These are phyloP conservation scores for Cantharis lateralis DNA, from an alignment of 2,888 invertebrate genomes.

Conservation along the genomic window DNA sequence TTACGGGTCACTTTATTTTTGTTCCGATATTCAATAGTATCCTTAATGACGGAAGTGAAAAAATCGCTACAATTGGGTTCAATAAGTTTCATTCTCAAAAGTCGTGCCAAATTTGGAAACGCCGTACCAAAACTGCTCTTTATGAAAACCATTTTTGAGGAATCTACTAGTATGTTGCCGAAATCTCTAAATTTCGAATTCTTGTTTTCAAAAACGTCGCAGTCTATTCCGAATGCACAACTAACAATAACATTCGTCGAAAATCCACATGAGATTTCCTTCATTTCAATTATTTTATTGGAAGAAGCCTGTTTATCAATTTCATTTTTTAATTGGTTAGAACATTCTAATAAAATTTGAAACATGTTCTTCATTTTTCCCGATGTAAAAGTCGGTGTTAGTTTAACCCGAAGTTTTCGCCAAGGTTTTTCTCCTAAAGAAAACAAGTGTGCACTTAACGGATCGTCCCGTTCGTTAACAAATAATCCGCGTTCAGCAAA, in stretches of 20 bases:
- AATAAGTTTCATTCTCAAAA: constrained; percentile 32
- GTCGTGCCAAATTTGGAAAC: constrained; percentile 35
- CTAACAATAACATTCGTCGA: constrained; percentile 64
- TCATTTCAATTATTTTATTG: constrained; percentile 27
- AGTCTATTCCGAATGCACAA: constrained; percentile 64
- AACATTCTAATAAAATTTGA: constrained; percentile 17
- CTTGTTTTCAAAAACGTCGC: constrained; percentile 60
- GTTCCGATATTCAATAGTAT: neutral
- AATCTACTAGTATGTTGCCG: constrained; percentile 29
- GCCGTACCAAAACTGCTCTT: constrained; percentile 14
- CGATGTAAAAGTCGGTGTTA: constrained; percentile 35
- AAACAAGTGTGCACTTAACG: constrained; percentile 62
- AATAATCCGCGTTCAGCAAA: constrained; percentile 66
- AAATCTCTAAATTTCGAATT: constrained; percentile 56
- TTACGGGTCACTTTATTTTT: constrained; percentile 50
- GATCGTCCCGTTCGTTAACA: constrained; percentile 61
- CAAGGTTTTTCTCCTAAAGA: constrained; percentile 61
- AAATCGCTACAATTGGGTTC: neutral
- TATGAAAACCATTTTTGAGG: constrained; percentile 9
- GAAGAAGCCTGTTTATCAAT: constrained; percentile 1
- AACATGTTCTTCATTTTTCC: constrained; percentile 37
- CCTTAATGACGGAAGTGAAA: neutral
- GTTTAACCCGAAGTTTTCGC: constrained; percentile 55
- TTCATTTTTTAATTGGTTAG: constrained; percentile 12
- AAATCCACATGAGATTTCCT: constrained; percentile 60